Base-by-base conservation (phyloP, 2,888 invertebrate genomes). In the Eristalis arbustorum region DNA sequence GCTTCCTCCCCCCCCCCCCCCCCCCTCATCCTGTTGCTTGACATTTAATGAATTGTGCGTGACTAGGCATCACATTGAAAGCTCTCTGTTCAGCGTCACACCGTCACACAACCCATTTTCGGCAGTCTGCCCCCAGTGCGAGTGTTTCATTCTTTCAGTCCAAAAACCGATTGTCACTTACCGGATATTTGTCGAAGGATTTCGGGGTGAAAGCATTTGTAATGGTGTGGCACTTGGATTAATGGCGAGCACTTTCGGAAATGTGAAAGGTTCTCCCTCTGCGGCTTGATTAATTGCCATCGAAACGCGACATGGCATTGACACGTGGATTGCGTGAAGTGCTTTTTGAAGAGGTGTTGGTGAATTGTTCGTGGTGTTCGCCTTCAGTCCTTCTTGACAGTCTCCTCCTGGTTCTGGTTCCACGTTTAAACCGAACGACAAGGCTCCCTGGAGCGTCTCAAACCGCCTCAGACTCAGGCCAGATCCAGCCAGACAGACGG, bases 1-100 rank as follows among this genome's bases (percentile, higher is more conserved):
- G n/a, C 61, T 71, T 11, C 11, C 13, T 11, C 18, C 31, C 31
- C 25, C 25, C 1, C 25, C 25, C 5, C 18, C 3, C 1, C 1
- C 18, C 8, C 49, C 18, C 18, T 49, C 34, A 34, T 59, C 69
- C 11, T 37, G 34, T 71, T 71, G 59, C n/a, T 61, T 37, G 40
- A 23, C 25, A 28, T 40, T 71, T 61, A 71, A 71, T 28, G 71
- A 71, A 71, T 61, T 61, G 71, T 61, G 71, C 61, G 61, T 71
- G 71, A 71, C 61, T 61, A 49, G 49, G 49, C 49, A 49, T 49
- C 49, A 18, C 49, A 18, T 18, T 49, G 49, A n/a, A 0, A 18
- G 49, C 49, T 49, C 31, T 5, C 31, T 5, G 31, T 6, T 31
- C 31, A n/a, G 4, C 49, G 49, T 49, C 49, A 49, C 49, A 18